phyloP scores from a whole-genome alignment of 2,797 vertebrate species.

The Lindbergichthys nudifrons region DNA sequence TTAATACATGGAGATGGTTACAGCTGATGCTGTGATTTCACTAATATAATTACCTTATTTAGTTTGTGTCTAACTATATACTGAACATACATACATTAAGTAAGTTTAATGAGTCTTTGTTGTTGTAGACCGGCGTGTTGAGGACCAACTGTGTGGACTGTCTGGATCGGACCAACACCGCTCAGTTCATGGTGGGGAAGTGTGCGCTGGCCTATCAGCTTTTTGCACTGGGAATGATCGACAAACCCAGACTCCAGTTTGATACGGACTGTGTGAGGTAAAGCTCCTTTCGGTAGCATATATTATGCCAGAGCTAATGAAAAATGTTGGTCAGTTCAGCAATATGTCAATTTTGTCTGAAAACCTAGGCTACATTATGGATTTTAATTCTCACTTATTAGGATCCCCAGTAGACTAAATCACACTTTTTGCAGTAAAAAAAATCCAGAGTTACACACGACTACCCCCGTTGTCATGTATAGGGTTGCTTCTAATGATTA shows the following conservation, averaged over 20 bases:
- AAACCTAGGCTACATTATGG: background rate
- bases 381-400: background rate
- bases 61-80: background rate
- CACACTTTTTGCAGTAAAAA: background rate
- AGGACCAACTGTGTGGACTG: constrained; percentile 98
- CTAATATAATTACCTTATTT: background rate
- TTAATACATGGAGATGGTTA: background rate
- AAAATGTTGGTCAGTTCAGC: background rate
- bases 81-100: background rate
- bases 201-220: constrained; percentile 97
- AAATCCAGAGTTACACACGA: background rate
- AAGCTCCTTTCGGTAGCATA: constrained; percentile 9
- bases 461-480: background rate
- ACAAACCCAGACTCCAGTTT: constrained; percentile 96
- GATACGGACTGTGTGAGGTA: constrained; percentile 98
- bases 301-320: background rate
- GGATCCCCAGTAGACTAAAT: background rate
- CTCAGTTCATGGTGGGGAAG: constrained; percentile 99
- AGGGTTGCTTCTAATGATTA: too few species aligned
- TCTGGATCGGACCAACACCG: constrained; percentile 96
- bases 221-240: constrained; percentile 94
- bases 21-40: background rate
- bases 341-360: background rate
- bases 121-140: constrained; percentile 91
- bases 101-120: background rate